Conservation (phyloP, 1,140 invertebrate species). For the silkworm (Bombyx mori) region DNA sequence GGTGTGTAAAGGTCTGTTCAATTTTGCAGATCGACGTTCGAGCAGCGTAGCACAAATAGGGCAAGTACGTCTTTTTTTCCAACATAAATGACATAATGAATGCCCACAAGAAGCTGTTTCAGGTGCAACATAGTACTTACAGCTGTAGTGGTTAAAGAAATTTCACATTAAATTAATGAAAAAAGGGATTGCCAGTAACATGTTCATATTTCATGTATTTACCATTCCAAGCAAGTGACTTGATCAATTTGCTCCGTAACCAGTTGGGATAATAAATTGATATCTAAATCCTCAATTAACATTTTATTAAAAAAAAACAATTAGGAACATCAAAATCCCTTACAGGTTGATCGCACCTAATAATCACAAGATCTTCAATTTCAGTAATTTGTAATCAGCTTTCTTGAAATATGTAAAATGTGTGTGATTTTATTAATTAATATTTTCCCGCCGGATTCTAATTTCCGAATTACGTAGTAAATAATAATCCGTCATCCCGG, state of each 20-base stretch:
- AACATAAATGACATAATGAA: conserved; percentile 46
- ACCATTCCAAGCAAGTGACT: conserved; percentile 51
- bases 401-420: too few relatives aligned
- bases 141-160: conserved; percentile 29
- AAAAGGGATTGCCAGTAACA: too few relatives aligned
- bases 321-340: too few relatives aligned
- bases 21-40: conserved; percentile 28
- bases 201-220: conserved; percentile 5
- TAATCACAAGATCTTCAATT: too few relatives aligned
- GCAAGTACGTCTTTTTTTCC: conserved; percentile 33
- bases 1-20: conserved; percentile 36
- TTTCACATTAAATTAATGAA: too few relatives aligned
- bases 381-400: too few relatives aligned
- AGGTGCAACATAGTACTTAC: conserved; percentile 43
- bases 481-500: too few relatives aligned
- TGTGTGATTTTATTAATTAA: too few relatives aligned
- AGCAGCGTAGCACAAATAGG: conserved; percentile 28
- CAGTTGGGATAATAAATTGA: conserved; percentile 23
- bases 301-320: conserved; percentile 12
- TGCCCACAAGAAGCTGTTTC: conserved; percentile 49
- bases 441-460: too few relatives aligned
- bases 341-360: too few relatives aligned
- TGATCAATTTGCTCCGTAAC: conserved; percentile 26
- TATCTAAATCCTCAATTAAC: conserved; percentile 25
- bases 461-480: too few relatives aligned